Evolutionary conservation across 2,113 vertebrate genomes (phyloP), one percentile per base, ranked within the genome.

Genomic region (Caranx ignobilis): DNA sequence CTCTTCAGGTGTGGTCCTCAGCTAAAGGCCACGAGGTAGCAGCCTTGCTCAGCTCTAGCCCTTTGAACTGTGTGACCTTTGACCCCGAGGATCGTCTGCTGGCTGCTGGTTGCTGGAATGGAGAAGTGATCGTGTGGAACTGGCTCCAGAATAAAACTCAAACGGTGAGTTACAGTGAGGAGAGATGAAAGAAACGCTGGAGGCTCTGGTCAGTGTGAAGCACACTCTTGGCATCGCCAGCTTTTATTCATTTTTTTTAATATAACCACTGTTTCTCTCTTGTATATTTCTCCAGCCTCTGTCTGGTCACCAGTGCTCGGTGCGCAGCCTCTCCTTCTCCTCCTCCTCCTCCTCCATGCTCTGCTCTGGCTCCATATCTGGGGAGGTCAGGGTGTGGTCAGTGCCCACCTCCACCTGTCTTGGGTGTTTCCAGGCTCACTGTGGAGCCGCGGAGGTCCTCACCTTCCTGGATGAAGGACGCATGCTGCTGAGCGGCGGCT

Each of bases 301-400:
- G 43, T 81, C 84, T 0, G 94, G 92, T 50, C 95, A 96, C 10
- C 83, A 75, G 50, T 66, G 83, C 16, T 96, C 97, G 0, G 93
- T 98, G 41, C 93, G 91, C 1, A 90, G 95, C 37, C 82, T 97
- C 73, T 91, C 91, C 54, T 98, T 97, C 88, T 93, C 88, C 12
- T 87, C 86, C 2, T 81, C 86, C 1, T 81, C 94, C 39, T 94
- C 95, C 65, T 89, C 89, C 16, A 83, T 94, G 61, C 90, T 97
- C 35, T 95, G 94, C 75, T 94, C 95, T 0, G 96, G 96, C 52
- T 94, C 91, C 2, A 54, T 97, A 78, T 93, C 92, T 6, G 93
- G 96, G 6, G 95, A 94, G 69, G 93, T 97, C 52, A 90, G 94
- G 59, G 93, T 97, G 54, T 98, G 97, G 97, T 95, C 96, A 0